Conservation (phyloP, 1,140 invertebrate species). For the Ceratina calcarata region DNA sequence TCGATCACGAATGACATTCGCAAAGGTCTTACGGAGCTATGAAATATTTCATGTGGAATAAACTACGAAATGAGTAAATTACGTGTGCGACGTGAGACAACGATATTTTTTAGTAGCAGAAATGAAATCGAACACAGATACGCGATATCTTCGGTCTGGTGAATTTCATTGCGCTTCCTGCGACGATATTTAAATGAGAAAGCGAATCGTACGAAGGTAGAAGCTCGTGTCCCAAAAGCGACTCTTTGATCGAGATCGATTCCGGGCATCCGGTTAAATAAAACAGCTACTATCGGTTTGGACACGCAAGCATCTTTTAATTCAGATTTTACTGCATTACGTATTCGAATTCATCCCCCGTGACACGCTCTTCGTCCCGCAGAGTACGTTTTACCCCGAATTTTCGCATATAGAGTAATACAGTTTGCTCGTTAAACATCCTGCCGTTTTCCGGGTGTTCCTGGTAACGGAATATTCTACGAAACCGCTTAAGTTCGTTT, state of each 20-base stretch:
- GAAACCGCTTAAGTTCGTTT: no score
- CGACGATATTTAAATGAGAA: slow-evolving; percentile 53
- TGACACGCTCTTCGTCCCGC: no score
- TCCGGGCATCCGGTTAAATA: not conserved
- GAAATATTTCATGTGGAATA: no score
- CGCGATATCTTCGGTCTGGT: slow-evolving; percentile 59
- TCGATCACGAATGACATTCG: no score
- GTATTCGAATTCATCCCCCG: no score
- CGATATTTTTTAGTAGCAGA: not conserved
- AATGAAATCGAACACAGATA: slow-evolving; percentile 30
- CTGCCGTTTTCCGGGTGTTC: not conserved
- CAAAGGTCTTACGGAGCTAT: no score
- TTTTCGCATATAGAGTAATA: not conserved
- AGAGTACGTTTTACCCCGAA: no score
- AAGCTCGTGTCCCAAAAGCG: slow-evolving; percentile 10
- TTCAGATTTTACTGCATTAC: no score
- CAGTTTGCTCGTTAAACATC: slow-evolving; percentile 32
- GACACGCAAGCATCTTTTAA: not conserved
- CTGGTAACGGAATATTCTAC: no score
- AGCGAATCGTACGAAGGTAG: slow-evolving; percentile 17
- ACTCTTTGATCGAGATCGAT: slow-evolving; percentile 1
- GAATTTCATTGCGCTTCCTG: slow-evolving; percentile 52
- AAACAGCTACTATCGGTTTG: not conserved
- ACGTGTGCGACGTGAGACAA: not conserved
- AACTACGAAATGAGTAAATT: no score